Conservation (phyloP, 2,113 vertebrate species). For the Eudyptes chrysolophus region DNA sequence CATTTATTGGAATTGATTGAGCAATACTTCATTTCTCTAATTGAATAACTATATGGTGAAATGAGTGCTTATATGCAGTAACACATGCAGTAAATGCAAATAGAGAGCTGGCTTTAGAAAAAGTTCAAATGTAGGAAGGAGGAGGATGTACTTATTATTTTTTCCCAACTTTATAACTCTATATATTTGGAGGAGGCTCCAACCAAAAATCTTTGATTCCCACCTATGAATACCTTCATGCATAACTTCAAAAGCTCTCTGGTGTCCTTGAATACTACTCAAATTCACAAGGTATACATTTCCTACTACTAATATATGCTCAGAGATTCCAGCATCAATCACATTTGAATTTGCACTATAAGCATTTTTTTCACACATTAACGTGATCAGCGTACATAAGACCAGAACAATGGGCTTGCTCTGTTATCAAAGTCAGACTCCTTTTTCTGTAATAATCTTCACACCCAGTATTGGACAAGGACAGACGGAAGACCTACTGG, state of each 20-base stretch:
- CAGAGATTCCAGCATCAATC: constrained; percentile 48
- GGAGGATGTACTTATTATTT: neutral
- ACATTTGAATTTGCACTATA: constrained; percentile 46
- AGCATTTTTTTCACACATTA: constrained; percentile 51
- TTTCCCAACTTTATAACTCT: neutral
- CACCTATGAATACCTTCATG: neutral
- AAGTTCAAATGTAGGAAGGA: neutral
- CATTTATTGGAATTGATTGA: neutral
- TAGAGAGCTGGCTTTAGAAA: neutral
- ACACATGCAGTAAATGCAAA: neutral
- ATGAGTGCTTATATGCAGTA: neutral
- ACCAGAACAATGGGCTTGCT: neutral
- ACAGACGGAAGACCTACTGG: neutral
- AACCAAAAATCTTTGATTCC: neutral
- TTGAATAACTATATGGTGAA: neutral
- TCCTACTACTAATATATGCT: constrained; percentile 14
- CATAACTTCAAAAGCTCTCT: neutral
- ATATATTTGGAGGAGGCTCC: neutral
- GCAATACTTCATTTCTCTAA: neutral
- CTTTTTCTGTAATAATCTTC: constrained; percentile 25
- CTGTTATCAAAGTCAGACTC: neutral
- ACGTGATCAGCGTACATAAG: neutral
- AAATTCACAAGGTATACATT: constrained; percentile 29
- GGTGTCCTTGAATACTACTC: constrained; percentile 46
- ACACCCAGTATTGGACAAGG: neutral